A percentile compares a stretch with the other conserved stretches of the same genome.
These are phyloP conservation scores for Sebastes diaconus DNA, from an alignment of 2,797 vertebrate genomes.

Conservation along the genomic window DNA sequence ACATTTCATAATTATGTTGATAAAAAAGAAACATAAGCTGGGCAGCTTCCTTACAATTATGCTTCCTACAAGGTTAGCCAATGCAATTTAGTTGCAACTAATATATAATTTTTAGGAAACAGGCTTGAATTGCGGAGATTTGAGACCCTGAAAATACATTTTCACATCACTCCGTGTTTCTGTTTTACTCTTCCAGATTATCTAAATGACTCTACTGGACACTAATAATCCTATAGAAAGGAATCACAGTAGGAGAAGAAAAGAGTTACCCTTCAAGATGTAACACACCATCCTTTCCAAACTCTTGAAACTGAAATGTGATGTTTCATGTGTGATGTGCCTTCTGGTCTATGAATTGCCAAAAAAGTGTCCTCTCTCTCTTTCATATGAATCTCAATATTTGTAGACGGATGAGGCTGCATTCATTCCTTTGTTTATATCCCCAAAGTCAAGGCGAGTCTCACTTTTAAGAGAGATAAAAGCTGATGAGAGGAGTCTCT, in stretches of 20 bases:
- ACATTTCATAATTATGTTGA: not conserved
- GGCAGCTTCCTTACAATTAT: not conserved
- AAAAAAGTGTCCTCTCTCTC: not conserved
- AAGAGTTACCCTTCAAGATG: not conserved
- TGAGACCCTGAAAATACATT: not conserved
- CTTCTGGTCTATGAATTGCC: not conserved
- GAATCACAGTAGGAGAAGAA: not conserved
- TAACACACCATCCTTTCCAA: not conserved
- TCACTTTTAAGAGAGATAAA: not conserved
- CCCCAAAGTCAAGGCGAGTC: not conserved
- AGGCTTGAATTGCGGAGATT: not conserved
- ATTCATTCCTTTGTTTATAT: slow-evolving; percentile 1
- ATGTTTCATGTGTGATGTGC: not conserved
- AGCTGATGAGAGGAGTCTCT: not conserved
- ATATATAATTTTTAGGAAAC: not conserved
- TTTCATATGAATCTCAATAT: not conserved
- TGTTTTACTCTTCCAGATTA: not conserved
- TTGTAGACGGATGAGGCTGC: not conserved
- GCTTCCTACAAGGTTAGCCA: not conserved
- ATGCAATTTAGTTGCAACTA: not conserved
- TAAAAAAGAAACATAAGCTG: not conserved
- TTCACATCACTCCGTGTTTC: not conserved
- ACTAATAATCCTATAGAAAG: not conserved
- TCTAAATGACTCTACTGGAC: not conserved
- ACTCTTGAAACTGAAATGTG: not conserved